phyloP scores from a whole-genome alignment of 2,888 invertebrate species.

The Lutraria lutraria region DNA sequence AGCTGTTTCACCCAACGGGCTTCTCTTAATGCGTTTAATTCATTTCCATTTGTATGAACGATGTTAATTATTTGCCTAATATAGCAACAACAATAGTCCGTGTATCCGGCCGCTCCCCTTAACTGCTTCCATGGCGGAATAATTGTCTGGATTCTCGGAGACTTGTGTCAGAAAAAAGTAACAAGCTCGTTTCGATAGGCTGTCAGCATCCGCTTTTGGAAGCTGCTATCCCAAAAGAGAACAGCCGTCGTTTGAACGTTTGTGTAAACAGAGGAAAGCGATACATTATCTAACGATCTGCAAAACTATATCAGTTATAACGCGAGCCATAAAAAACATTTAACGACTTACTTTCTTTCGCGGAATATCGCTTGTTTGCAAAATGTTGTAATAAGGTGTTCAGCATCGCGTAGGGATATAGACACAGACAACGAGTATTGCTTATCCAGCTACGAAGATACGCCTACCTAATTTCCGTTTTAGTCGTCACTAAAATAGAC shows the following conservation, averaged over 20 bases:
- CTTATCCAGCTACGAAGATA: not conserved
- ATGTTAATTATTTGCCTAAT: not conserved
- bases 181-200: not conserved
- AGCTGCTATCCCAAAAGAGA: not conserved
- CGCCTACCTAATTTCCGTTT: not conserved
- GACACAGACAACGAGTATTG: not conserved
- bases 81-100: not conserved
- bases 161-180: not conserved
- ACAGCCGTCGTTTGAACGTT: not conserved
- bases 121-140: constrained; percentile 11
- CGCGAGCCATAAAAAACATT: not conserved
- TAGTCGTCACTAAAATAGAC: not conserved
- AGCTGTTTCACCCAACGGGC: not conserved
- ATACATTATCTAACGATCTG: not conserved
- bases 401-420: too few species aligned
- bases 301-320: not conserved
- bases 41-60: not conserved
- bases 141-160: not conserved
- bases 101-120: not conserved
- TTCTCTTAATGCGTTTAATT: not conserved
- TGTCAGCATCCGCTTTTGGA: not conserved
- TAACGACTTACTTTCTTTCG: not conserved
- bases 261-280: not conserved
- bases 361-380: not conserved
- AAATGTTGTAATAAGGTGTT: too few species aligned